These are phyloP conservation scores for Asarcornis scutulata DNA, from an alignment of 2,113 vertebrate species.

Conservation along the genomic window DNA sequence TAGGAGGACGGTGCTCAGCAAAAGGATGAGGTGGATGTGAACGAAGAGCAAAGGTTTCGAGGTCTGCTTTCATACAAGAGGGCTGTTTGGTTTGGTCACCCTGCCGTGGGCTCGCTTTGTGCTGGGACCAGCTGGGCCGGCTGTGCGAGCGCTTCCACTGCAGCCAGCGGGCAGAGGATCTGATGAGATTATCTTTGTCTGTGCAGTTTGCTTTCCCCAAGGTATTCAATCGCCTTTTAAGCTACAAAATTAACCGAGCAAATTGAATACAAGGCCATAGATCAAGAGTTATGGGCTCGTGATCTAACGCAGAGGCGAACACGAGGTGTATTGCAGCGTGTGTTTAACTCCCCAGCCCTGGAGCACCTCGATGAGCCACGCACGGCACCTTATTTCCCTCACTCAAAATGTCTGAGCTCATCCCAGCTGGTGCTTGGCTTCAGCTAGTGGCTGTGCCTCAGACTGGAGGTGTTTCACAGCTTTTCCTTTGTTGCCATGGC, in stretches of 20 bases:
- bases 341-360: neutral
- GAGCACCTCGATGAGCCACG: neutral
- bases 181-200: neutral
- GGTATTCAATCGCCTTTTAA: neutral
- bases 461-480: constrained; percentile 63
- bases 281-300: neutral
- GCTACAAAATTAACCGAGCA: neutral
- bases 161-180: neutral
- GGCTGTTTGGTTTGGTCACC: neutral
- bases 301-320: neutral
- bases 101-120: neutral
- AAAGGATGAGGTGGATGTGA: neutral
- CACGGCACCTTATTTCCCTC: neutral
- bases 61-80: rapidly evolving
- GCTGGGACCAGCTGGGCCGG: neutral
- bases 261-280: neutral
- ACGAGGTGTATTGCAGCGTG: neutral
- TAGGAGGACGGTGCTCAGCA: neutral
- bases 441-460: constrained; percentile 19
- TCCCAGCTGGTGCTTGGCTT: neutral
- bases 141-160: neutral
- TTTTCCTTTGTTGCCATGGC: constrained; percentile 29
- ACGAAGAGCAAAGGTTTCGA: neutral
- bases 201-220: neutral
- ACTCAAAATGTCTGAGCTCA: neutral